Evolutionary conservation across 2,888 invertebrate genomes (phyloP).

Genomic region (Leucophenga maculata): DNA sequence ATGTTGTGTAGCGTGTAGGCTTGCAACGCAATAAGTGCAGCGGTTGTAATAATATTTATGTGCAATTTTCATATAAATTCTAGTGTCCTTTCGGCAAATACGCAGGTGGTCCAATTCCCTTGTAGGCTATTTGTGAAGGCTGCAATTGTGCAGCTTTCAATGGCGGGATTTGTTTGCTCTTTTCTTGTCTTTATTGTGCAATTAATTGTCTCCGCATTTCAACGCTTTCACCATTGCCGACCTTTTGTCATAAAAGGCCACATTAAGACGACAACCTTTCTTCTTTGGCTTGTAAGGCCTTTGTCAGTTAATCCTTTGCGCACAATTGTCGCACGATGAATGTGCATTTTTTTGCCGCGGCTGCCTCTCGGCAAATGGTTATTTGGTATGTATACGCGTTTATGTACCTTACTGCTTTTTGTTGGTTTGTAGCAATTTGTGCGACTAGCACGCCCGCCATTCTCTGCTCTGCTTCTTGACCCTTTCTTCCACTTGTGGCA

Average conservation of each 20-base stretch:
- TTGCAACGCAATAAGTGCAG: slow-evolving; percentile 35
- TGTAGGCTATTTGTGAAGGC: slow-evolving; percentile 25
- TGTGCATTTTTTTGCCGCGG: slow-evolving; percentile 13
- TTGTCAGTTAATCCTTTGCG: slow-evolving; percentile 14
- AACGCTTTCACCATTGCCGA: slow-evolving; percentile 28
- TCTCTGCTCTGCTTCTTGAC: neutral
- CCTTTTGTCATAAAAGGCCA: slow-evolving; percentile 39
- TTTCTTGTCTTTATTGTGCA: slow-evolving; percentile 8
- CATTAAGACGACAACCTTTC: neutral
- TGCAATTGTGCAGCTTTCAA: slow-evolving; percentile 62
- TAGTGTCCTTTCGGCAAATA: slow-evolving; percentile 8
- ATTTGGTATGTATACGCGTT: neutral
- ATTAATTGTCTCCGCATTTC: slow-evolving; percentile 18
- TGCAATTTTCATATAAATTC: neutral
- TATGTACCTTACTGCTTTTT: neutral
- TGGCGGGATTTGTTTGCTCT: slow-evolving; percentile 40
- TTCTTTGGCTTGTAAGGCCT: neutral
- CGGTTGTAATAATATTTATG: slow-evolving; percentile 34
- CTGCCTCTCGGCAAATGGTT: slow-evolving; percentile 2
- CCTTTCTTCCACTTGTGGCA: neutral
- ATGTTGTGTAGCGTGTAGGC: too few species aligned
- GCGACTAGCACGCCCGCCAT: neutral
- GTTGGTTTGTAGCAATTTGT: neutral
- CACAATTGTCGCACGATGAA: slow-evolving; percentile 17
- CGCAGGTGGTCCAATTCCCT: slow-evolving; percentile 58